Evolutionary conservation across 2,113 vertebrate genomes (phyloP), one percentile per base, ranked within the genome.

Genomic region (Perccottus glenii): DNA sequence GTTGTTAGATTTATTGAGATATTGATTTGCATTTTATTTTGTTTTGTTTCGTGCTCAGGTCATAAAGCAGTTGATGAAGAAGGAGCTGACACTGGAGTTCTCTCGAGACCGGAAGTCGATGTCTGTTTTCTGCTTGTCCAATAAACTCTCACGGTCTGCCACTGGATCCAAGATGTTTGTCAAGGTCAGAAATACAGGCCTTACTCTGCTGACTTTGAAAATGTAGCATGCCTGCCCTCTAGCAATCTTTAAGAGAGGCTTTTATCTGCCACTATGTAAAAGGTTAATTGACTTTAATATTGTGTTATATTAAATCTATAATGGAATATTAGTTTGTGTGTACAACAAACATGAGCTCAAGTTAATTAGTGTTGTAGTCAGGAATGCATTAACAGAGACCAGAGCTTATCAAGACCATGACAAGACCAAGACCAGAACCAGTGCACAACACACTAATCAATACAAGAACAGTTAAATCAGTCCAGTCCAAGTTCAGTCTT

Each of bases 51-150:
- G 5, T 68, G 43, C 63, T 64, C 70, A 93, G 93, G 90, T 93
- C 67, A 93, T 93, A 12, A 93, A 92, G 58, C 92, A 93, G 85
- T 78, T 93, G 57, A 90, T 93, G 91, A 90, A 73, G 75, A 93
- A 93, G 73, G 93, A 93, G 85, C 43, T 93, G 66, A 93, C 93
- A 0, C 80, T 93, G 32, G 92, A 93, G 83, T 93, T 93, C 55
- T 93, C 92, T 57, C 76, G 92, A 80, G 92, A 93, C 88, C 89
- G 92, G 62, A 93, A 93, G 84, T 93, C 92, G 60, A 93, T 93
- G 92, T 93, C 92, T 0, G 92, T 91, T 55, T 93, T 93, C 86
- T 93, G 92, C 56, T 87, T 88, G 1, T 86, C 88, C 55, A 92
- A 91, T 72, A 93, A 93, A 75, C 86, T 84, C 51, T 80, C 45